Conservation (phyloP, 2,113 vertebrate species). For the Elgaria multicarinata region DNA sequence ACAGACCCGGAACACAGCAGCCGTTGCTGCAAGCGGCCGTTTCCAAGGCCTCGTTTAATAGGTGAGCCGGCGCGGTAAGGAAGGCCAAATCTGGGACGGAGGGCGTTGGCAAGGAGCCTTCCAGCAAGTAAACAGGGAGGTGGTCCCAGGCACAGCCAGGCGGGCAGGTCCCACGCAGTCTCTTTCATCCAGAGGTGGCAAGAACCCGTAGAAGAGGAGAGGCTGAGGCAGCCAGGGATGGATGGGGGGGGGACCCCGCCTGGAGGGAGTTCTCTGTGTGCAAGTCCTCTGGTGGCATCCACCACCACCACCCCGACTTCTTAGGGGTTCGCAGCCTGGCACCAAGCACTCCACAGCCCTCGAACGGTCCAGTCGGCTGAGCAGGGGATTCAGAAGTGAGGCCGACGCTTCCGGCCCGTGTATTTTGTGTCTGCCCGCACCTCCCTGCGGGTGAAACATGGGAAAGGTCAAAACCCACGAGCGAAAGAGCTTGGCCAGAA, state of each 20-base stretch:
- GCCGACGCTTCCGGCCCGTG: constrained; percentile 88
- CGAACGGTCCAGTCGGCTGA: no score
- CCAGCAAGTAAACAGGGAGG: no score
- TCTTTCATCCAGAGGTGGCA: neutral
- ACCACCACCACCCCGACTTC: neutral
- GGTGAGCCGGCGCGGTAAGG: neutral
- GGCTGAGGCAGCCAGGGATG: neutral
- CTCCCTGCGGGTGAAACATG: constrained; percentile 77
- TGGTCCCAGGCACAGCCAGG: no score
- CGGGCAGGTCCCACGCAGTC: neutral
- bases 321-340: no score
- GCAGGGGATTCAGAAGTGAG: constrained; percentile 78
- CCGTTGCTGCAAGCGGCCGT: no score
- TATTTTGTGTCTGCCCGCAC: constrained; percentile 92
- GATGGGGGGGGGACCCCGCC: no score
- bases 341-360: neutral
- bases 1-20: neutral
- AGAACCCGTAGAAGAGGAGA: neutral
- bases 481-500: neutral
- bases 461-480: neutral
- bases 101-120: no score
- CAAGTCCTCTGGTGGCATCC: neutral
- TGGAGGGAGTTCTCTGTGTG: no score
- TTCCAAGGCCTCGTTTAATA: neutral
- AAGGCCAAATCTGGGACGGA: no score